Conservation (phyloP, 1,140 invertebrate genomes). For the Acromyrmex charruanus region DNA sequence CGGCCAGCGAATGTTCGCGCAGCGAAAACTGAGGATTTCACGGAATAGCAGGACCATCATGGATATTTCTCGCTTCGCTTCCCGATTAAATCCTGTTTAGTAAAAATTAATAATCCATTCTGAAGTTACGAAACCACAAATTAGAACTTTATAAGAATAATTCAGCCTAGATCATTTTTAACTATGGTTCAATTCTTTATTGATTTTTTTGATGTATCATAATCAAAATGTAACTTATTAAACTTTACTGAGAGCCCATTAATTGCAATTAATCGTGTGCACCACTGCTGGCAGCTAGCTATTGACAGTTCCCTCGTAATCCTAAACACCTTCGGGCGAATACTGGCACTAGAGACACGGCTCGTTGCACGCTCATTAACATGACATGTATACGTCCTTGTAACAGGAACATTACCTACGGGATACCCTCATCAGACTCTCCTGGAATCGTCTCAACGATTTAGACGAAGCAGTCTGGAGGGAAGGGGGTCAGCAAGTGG, state of each 20-base stretch:
- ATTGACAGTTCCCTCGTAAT: conserved; percentile 29
- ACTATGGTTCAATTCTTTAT: neutral
- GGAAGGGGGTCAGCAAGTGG: neutral
- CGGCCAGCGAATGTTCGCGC: conserved; percentile 26
- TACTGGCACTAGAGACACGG: neutral
- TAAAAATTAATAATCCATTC: conserved; percentile 22
- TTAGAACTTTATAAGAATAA: conserved; percentile 3
- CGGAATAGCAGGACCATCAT: neutral
- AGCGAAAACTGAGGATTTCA: conserved; percentile 5
- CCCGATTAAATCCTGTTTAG: conserved; percentile 27
- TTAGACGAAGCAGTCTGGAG: conserved; percentile 67
- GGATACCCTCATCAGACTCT: conserved; percentile 58
- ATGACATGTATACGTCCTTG: conserved; percentile 46
- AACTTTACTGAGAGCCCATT: neutral
- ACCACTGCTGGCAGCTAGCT: neutral
- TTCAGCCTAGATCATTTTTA: neutral
- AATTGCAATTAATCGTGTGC: conserved; percentile 13
- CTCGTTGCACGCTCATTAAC: conserved; percentile 46
- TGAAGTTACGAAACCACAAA: neutral
- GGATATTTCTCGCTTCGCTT: neutral
- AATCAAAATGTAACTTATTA: neutral
- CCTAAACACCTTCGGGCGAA: conserved; percentile 11
- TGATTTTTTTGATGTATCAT: neutral
- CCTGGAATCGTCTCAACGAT: conserved; percentile 76
- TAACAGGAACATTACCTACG: conserved; percentile 31